phyloP scores from a whole-genome alignment of 1,140 invertebrate genomes.

The Drosophila albomicans region DNA sequence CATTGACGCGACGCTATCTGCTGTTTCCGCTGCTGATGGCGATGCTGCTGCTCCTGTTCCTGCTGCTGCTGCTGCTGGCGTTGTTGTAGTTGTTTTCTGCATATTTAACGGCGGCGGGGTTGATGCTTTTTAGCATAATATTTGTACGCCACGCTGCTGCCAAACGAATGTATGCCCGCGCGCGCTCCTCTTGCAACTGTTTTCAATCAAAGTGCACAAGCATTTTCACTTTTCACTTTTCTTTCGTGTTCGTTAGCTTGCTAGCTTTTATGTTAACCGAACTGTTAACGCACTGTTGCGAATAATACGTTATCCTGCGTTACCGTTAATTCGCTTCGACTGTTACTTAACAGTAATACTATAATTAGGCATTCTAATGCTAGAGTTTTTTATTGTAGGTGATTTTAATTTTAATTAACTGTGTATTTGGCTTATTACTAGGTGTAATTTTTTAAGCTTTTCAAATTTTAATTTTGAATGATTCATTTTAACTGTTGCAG shows the following conservation, averaged over 20 bases:
- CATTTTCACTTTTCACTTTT: slow-evolving; percentile 49
- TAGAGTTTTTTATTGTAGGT: not conserved
- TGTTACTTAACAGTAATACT: not conserved
- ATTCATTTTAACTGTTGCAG: not conserved
- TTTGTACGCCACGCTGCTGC: slow-evolving; percentile 67
- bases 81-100: slow-evolving; percentile 48
- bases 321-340: not conserved
- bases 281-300: slow-evolving; percentile 20
- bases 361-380: not conserved
- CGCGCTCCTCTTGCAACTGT: slow-evolving; percentile 57
- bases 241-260: slow-evolving; percentile 6
- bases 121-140: slow-evolving; percentile 70
- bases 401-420: not conserved
- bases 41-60: slow-evolving; percentile 12
- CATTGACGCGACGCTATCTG: slow-evolving; percentile 42
- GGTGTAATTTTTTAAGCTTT: too few species aligned
- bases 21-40: slow-evolving; percentile 25
- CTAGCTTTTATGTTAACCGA: slow-evolving; percentile 9
- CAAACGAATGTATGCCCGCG: slow-evolving; percentile 60
- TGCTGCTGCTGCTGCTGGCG: slow-evolving; percentile 19
- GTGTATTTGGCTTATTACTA: too few species aligned
- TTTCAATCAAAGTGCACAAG: slow-evolving; percentile 36
- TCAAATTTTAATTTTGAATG: too few species aligned
- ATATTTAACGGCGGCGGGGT: slow-evolving; percentile 52
- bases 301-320: slow-evolving; percentile 11